A percentile compares a stretch with the other conserved stretches of the same genome.
Evolutionary conservation across 1,140 invertebrate species (phyloP).

Genomic region (Semibalanus balanoides): DNA sequence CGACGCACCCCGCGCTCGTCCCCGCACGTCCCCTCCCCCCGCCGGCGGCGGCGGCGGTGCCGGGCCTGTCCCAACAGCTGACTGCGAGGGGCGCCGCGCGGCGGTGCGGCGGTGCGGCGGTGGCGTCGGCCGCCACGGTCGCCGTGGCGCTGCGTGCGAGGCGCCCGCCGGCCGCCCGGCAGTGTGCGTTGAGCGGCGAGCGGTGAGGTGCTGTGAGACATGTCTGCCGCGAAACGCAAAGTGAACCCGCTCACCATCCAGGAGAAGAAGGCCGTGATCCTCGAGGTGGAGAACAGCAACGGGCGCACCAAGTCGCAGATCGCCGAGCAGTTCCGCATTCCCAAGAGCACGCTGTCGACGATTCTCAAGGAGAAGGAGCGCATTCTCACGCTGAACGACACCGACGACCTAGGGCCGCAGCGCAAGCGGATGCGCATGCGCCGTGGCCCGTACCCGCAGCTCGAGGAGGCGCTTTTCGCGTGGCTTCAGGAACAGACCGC

Average conservation of each 20-base stretch:
- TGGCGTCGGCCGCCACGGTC: too few relatives aligned
- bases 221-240: not conserved
- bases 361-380: constrained; percentile 20
- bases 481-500: constrained; percentile 19
- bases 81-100: not conserved
- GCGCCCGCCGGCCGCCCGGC: too few relatives aligned
- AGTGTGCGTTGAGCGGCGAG: not conserved
- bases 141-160: not conserved
- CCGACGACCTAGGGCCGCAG: constrained; percentile 7
- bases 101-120: too few relatives aligned
- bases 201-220: not conserved
- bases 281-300: not conserved
- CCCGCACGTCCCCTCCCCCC: not conserved
- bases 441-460: constrained; percentile 16
- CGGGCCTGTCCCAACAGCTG: not conserved
- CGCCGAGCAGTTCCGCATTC: not conserved
- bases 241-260: not conserved
- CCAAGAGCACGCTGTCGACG: constrained; percentile 14
- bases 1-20: too few relatives aligned
- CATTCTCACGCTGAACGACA: constrained; percentile 9
- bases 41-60: too few relatives aligned
- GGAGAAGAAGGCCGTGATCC: not conserved
- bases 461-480: constrained; percentile 19
- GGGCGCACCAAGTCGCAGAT: not conserved
- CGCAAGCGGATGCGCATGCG: constrained; percentile 18